Evolutionary conservation across 2,797 vertebrate species (phyloP), one percentile per base, ranked within the genome.

Genomic region (Nyctalus aviator): DNA sequence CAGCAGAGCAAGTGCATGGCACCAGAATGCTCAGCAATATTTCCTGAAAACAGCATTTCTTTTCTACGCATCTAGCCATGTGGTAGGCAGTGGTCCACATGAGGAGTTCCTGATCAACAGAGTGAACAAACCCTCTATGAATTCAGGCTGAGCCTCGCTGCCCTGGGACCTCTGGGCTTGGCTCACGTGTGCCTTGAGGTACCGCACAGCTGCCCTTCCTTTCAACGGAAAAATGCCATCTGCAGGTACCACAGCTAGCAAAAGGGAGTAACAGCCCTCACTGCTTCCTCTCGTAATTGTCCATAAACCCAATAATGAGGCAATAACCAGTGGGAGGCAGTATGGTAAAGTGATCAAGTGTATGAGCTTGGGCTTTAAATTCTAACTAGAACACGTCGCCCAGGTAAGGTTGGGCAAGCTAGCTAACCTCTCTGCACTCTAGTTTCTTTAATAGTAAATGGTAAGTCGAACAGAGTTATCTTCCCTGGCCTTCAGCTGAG

Each of bases 221-320:
- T 88, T 76, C 91, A 97, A 97, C 37, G 44, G 94, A 92, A 95
- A 95, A 94, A 82, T n/a, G 66, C 73, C 93, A 92, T 90, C 95
- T 97, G 91, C 57, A 81, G 50, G 71, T 71, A 53, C 84, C n/a
- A 35, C 72, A 71, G 62, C 59, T 81, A 76, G 73, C 78, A 53
- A 72, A 21, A 25, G 50, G 53, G 18, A 82, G 64, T 37, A 44
- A 13, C 6, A 53, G 57, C 23, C 86, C 76, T 82, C 77, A 57
- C 73, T 35, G 27, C 83, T 88, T 79, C 64, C 82, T 91, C 82
- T 66, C 37, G 21, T 48, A 57, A 35, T 64, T 66, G 62, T 81
- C 59, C 44, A 44, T 76, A 72, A 84, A 71, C 25, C 69, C 53
- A 69, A 6, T 46, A 79, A 90, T 30, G 82, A 79, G 64, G 35